phyloP scores from a whole-genome alignment of 2,888 invertebrate species.

The Zele albiditarsus region DNA sequence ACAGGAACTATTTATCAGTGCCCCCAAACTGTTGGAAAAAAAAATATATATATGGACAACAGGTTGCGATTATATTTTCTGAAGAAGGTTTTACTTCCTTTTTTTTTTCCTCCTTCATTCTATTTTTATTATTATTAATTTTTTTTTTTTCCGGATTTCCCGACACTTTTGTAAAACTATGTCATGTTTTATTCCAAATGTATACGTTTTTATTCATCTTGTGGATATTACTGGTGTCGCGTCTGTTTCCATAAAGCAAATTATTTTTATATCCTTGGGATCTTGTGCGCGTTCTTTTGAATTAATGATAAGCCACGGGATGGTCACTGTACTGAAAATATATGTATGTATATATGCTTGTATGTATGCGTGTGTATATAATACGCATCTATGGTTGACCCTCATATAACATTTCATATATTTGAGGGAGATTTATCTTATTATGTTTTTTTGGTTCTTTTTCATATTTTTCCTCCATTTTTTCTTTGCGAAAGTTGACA shows the following conservation, averaged over 20 bases:
- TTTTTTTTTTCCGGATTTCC: not conserved
- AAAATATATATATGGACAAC: constrained; percentile 61
- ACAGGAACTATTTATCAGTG: constrained; percentile 66
- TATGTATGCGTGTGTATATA: not conserved
- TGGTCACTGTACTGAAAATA: constrained; percentile 53
- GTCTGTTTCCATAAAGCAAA: constrained; percentile 71
- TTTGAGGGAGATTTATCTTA: constrained; percentile 1
- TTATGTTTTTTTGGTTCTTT: not conserved
- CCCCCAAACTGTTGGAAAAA: constrained; percentile 57
- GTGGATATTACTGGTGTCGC: constrained; percentile 55
- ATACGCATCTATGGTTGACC: constrained; percentile 30
- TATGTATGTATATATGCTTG: not conserved
- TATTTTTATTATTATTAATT: constrained; percentile 43
- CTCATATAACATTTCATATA: constrained; percentile 27
- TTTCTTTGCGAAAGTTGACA: not conserved
- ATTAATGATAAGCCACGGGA: constrained; percentile 67
- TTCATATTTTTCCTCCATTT: too few relatives aligned
- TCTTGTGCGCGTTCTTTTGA: constrained; percentile 61
- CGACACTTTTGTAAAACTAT: constrained; percentile 11
- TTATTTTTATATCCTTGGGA: constrained; percentile 71
- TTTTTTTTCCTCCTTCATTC: constrained; percentile 61
- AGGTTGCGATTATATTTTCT: constrained; percentile 61
- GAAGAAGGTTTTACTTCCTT: constrained; percentile 51
- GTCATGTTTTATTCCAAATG: constrained; percentile 31
- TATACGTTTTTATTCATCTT: constrained; percentile 40